Evolutionary conservation across 2,888 invertebrate species (phyloP).

Genomic region (Lithophane semibrunnea): DNA sequence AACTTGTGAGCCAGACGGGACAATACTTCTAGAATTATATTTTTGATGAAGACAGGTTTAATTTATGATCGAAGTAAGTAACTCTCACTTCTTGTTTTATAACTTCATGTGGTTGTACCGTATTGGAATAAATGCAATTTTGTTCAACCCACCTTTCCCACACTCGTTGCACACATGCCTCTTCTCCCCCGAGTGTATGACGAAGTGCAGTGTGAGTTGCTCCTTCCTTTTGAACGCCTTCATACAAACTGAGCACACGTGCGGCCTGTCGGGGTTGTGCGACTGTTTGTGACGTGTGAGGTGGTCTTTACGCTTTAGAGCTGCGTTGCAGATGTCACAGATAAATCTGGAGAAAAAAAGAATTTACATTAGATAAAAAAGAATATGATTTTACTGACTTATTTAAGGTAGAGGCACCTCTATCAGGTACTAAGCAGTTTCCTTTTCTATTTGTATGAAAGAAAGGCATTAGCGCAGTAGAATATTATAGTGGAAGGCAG

Average conservation of each 20-base stretch:
- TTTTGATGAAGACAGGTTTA: no score
- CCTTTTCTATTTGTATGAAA: neutral
- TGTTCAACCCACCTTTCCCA: constrained; percentile 92
- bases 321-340: constrained; percentile 97
- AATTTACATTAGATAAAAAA: neutral
- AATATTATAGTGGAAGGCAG: neutral
- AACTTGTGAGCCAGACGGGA: no score
- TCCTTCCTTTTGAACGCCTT: constrained; percentile 97
- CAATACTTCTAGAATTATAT: no score
- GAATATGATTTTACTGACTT: neutral
- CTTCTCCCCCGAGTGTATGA: constrained; percentile 97
- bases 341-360: constrained; percentile 91
- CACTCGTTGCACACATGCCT: constrained; percentile 96
- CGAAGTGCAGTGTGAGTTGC: constrained; percentile 96
- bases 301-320: constrained; percentile 96
- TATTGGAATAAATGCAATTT: neutral
- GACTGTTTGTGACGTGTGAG: constrained; percentile 96
- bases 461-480: neutral
- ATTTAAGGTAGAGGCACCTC: neutral
- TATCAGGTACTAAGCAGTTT: neutral
- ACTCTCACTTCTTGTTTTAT: no score
- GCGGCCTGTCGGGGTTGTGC: constrained; percentile 96
- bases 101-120: no score
- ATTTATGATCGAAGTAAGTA: no score
- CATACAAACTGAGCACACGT: constrained; percentile 96